phyloP scores from a whole-genome alignment of 2,113 vertebrate genomes.

The Lycaon pictus region DNA sequence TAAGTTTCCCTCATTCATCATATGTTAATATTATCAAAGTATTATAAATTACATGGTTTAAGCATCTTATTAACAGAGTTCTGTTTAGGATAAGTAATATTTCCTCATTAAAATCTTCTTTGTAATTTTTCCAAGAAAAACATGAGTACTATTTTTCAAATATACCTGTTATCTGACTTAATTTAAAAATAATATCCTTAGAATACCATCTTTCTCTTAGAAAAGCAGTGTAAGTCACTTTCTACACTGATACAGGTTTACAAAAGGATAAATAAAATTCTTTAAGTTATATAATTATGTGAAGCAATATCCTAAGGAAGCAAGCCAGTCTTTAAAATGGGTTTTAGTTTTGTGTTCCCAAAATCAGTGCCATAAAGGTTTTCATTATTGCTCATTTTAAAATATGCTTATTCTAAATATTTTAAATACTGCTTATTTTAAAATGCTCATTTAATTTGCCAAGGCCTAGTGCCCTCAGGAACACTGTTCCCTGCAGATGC shows the following conservation, averaged over 20 bases:
- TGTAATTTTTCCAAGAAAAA: background rate
- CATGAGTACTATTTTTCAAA: conserved; percentile 56
- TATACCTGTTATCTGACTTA: conserved; percentile 52
- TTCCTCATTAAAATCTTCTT: conserved; percentile 70
- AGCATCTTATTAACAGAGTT: conserved; percentile 60
- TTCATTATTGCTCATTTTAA: background rate
- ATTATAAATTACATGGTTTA: conserved; percentile 65
- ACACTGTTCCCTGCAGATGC: background rate
- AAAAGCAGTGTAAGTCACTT: conserved; percentile 24
- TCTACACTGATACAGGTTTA: background rate
- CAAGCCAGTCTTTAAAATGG: background rate
- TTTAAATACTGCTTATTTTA: conserved; percentile 6
- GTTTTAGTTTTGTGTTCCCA: background rate
- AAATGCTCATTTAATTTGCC: background rate
- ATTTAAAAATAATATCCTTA: conserved; percentile 65
- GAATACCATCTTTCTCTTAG: background rate
- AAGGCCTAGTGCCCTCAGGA: background rate
- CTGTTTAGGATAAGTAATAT: conserved; percentile 67
- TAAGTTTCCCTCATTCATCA: conserved; percentile 74
- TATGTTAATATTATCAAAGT: conserved; percentile 72
- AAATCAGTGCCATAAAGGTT: background rate
- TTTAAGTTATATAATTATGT: background rate
- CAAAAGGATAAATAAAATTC: background rate
- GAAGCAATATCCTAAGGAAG: background rate
- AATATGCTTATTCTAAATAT: background rate